Evolutionary conservation across 2,888 invertebrate genomes (phyloP).

Genomic region (Blastobasis lacticolella): DNA sequence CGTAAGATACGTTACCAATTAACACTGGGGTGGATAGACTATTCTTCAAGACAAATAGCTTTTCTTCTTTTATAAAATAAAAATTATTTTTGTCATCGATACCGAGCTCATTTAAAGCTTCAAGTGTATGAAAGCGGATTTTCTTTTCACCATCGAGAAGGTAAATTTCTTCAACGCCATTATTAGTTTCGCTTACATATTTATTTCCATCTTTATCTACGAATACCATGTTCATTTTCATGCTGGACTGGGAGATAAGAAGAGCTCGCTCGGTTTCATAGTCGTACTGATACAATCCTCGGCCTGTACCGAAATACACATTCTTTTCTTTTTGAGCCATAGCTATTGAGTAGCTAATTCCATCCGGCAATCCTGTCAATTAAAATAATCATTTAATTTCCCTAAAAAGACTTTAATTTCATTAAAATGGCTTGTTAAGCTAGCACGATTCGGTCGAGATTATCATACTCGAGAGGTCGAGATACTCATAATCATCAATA

Average conservation of each 20-base stretch:
- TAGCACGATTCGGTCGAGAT: no score
- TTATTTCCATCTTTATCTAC: conserved; percentile 55
- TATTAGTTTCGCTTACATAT: conserved; percentile 43
- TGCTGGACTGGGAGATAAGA: conserved; percentile 29
- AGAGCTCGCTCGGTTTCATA: conserved; percentile 38
- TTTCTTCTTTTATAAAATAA: conserved; percentile 46
- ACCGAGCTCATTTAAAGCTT: conserved; percentile 47
- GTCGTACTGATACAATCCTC: conserved; percentile 46
- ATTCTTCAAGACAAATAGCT: conserved; percentile 42
- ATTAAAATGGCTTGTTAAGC: no score
- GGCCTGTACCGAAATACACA: conserved; percentile 54
- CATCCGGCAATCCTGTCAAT: conserved; percentile 45
- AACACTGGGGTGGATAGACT: conserved; percentile 30
- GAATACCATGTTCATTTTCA: conserved; percentile 47
- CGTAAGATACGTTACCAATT: conserved; percentile 40
- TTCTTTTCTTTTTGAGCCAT: conserved; percentile 40
- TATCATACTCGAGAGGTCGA: no score
- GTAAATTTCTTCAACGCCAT: conserved; percentile 50
- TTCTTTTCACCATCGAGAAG: conserved; percentile 41
- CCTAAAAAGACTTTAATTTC: not conserved
- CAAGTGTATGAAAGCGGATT: conserved; percentile 37
- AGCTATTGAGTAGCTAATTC: conserved; percentile 50
- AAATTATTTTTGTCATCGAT: conserved; percentile 54
- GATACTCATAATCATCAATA: no score
- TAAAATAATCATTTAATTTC: conserved; percentile 1